phyloP scores from a whole-genome alignment of 2,113 vertebrate genomes.

The Heteronetta atricapilla region DNA sequence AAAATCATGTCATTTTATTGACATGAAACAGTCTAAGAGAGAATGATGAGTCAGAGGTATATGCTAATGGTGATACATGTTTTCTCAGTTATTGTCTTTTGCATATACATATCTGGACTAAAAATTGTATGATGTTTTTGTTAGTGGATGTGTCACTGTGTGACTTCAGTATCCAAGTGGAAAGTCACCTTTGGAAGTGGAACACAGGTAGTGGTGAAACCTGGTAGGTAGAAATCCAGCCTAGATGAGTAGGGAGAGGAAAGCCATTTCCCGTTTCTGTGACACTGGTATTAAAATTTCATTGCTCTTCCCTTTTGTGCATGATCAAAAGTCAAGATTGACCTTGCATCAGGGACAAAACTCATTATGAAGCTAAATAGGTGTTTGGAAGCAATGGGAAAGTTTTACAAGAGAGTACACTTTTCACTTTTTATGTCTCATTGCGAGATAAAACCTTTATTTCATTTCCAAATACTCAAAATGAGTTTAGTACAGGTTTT shows the following conservation, averaged over 20 bases:
- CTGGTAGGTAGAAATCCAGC: background rate
- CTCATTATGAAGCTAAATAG: constrained; percentile 45
- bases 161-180: background rate
- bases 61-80: background rate
- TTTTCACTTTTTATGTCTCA: background rate
- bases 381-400: background rate
- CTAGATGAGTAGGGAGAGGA: background rate
- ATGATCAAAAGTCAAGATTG: background rate
- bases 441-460: background rate
- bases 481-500: background rate
- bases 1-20: background rate
- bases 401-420: background rate
- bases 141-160: background rate
- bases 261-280: background rate
- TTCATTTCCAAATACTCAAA: background rate
- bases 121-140: background rate
- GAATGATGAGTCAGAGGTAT: background rate
- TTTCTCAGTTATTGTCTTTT: background rate
- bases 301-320: background rate
- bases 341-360: constrained; percentile 34
- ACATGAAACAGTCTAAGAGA: background rate
- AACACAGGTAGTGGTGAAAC: constrained; percentile 8
- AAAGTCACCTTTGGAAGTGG: constrained; percentile 26
- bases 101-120: background rate
- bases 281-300: background rate